phyloP scores from a whole-genome alignment of 2,113 vertebrate genomes.

The Tachycineta bicolor region DNA sequence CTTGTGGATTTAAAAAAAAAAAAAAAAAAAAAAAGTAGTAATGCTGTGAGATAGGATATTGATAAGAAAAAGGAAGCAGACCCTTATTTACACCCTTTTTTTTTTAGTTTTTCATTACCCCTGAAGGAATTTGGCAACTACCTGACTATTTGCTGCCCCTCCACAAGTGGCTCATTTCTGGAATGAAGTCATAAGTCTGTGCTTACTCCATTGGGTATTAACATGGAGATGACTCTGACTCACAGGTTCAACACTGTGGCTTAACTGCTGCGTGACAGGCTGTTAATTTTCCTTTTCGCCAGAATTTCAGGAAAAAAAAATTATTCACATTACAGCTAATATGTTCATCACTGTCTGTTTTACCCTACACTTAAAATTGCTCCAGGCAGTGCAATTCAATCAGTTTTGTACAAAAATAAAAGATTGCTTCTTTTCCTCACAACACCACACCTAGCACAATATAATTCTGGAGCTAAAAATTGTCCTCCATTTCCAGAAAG shows the following conservation, averaged over 20 bases:
- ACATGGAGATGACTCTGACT: constrained; percentile 64
- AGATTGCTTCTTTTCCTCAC: neutral
- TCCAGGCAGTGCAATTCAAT: neutral
- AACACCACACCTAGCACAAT: neutral
- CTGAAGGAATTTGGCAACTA: neutral
- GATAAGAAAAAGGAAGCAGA: neutral
- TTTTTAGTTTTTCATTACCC: neutral
- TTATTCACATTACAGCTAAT: constrained; percentile 10
- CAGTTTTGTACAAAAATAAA: neutral
- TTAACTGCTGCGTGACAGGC: constrained; percentile 36
- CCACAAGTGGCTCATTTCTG: neutral
- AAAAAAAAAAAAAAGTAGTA: neutral
- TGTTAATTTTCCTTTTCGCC: constrained; percentile 57
- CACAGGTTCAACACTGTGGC: constrained; percentile 62
- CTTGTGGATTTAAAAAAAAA: neutral
- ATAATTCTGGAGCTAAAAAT: neutral
- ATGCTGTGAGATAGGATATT: neutral
- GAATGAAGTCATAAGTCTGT: constrained; percentile 50
- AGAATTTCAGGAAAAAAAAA: neutral
- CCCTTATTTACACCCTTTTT: neutral
- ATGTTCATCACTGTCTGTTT: neutral
- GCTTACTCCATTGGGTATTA: constrained; percentile 30
- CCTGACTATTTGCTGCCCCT: neutral
- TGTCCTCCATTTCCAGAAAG: neutral
- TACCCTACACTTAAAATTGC: neutral